Percentiles rank a stretch among this genome's conserved stretches.
Conservation (phyloP, 2,888 invertebrate species). For the Philonicus albiceps region DNA sequence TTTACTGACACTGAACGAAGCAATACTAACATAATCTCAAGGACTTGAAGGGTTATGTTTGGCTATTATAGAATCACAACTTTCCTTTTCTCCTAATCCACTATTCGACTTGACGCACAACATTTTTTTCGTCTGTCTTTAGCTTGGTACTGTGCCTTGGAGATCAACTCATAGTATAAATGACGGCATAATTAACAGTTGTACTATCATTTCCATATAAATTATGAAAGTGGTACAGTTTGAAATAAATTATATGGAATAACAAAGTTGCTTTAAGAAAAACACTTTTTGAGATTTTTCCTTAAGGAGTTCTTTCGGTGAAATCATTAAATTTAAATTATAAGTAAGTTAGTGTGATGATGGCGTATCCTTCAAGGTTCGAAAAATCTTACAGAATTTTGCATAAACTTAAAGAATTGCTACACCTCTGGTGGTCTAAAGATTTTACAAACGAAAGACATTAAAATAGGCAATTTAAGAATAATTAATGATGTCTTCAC, state of each 20-base stretch:
- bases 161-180: background rate
- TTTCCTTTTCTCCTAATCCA: background rate
- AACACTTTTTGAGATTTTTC: too few species aligned
- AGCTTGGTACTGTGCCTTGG: background rate
- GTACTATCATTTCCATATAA: too few species aligned
- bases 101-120: background rate
- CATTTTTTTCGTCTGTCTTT: background rate
- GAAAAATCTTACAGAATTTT: too few species aligned
- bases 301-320: too few species aligned
- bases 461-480: background rate
- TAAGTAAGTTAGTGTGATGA: too few species aligned
- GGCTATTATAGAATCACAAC: background rate
- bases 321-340: too few species aligned
- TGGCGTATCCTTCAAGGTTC: too few species aligned
- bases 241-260: too few species aligned
- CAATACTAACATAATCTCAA: background rate
- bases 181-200: too few species aligned
- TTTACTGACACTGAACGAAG: too few species aligned
- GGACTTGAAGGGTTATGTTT: background rate
- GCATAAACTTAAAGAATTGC: background rate
- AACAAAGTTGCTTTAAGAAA: too few species aligned
- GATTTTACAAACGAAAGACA: background rate
- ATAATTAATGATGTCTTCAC: background rate
- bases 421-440: background rate
- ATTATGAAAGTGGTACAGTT: too few species aligned